These are phyloP conservation scores for Phymorhynchus buccinoides DNA, from an alignment of 1,140 invertebrate species.

Conservation along the genomic window DNA sequence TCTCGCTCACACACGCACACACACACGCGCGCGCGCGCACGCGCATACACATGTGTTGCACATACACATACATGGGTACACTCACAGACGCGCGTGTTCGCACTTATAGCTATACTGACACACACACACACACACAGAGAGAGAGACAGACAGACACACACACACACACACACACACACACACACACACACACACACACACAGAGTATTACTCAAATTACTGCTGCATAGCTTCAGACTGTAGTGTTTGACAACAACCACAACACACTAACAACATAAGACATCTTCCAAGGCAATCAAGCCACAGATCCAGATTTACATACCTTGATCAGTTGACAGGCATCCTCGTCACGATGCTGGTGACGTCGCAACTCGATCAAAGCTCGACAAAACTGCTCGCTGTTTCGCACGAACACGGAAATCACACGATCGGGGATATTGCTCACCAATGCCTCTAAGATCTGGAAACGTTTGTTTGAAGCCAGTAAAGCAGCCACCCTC, in stretches of 20 bases:
- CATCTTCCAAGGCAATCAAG: not conserved
- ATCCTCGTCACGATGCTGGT: constrained; percentile 21
- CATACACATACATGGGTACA: too few species aligned
- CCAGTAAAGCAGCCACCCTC: constrained; percentile 7
- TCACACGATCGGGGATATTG: not conserved
- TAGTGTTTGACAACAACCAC: not conserved
- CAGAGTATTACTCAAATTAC: not conserved
- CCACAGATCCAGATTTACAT: too few species aligned
- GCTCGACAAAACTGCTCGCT: constrained; percentile 29
- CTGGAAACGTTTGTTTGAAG: constrained; percentile 2
- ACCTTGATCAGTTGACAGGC: constrained; percentile 21
- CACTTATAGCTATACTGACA: too few species aligned
- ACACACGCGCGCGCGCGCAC: too few species aligned
- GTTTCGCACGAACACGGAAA: not conserved
- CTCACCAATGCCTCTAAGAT: not conserved
- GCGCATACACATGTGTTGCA: too few species aligned
- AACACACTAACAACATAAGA: not conserved
- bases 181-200: not conserved
- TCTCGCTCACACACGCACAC: too few species aligned
- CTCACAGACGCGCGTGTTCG: too few species aligned
- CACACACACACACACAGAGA: not conserved
- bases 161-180: not conserved
- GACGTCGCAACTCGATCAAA: not conserved
- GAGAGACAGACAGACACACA: not conserved
- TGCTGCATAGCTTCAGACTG: not conserved